Evolutionary conservation across 2,888 invertebrate species (phyloP).

Genomic region (Diadegma fenestrale): DNA sequence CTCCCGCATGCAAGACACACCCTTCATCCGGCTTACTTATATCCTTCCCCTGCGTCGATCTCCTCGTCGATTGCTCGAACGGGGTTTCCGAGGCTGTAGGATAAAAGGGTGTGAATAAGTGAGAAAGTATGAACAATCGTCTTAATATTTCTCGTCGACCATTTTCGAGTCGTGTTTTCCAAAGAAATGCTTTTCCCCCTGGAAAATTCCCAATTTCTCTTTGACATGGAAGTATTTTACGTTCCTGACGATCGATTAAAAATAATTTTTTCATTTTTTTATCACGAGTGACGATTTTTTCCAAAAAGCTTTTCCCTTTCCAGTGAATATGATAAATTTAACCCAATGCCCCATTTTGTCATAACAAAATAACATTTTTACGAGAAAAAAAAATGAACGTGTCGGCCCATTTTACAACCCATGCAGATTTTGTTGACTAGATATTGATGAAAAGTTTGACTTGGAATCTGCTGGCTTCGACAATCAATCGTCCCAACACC

Average conservation of each 20-base stretch:
- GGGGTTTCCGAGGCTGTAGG: conserved; percentile 21
- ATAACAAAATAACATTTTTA: neutral
- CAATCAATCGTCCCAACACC: neutral
- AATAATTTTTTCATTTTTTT: neutral
- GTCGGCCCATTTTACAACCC: neutral
- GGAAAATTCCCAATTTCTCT: too few species aligned
- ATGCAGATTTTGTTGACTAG: neutral
- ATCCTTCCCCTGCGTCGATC: conserved; percentile 52
- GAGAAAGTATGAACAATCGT: conserved; percentile 32
- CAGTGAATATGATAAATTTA: neutral
- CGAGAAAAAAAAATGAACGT: neutral
- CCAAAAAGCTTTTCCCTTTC: neutral
- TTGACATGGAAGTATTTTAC: too few species aligned
- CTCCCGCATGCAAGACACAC: conserved; percentile 63
- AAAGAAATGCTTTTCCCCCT: neutral
- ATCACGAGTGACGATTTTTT: neutral
- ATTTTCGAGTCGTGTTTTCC: neutral
- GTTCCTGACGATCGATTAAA: neutral
- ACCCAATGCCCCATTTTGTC: neutral
- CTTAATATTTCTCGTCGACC: neutral
- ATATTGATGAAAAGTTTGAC: neutral
- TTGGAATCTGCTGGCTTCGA: neutral
- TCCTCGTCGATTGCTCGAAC: conserved; percentile 47
- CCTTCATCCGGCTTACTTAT: conserved; percentile 61
- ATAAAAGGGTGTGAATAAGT: conserved; percentile 30